Conservation (phyloP, 2,797 vertebrate species). For the Iguana delicatissima region DNA sequence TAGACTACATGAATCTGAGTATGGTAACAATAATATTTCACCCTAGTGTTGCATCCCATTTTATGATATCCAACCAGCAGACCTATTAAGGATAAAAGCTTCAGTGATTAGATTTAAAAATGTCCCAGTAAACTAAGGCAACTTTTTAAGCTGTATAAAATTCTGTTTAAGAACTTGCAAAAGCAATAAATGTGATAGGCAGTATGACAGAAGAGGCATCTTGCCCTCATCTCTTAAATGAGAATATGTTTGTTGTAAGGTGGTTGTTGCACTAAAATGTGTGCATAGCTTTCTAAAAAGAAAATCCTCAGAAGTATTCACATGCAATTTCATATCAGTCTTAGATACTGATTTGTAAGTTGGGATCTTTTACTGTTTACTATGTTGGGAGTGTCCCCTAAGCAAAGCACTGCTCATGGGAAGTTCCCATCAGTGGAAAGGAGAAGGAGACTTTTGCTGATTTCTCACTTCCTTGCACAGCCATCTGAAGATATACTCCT, state of each 20-base stretch:
- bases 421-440: neutral
- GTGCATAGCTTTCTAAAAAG: neutral
- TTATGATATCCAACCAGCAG: neutral
- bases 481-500: neutral
- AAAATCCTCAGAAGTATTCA: neutral
- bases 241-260: neutral
- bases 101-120: neutral
- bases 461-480: neutral
- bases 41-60: slow-evolving; percentile 24
- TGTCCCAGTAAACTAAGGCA: neutral
- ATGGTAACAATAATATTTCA: neutral
- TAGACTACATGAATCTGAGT: neutral
- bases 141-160: neutral
- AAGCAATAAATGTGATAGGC: neutral
- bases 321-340: neutral
- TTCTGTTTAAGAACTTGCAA: neutral
- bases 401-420: neutral
- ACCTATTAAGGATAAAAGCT: neutral
- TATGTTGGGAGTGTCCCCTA: too few species aligned
- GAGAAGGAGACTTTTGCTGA: neutral
- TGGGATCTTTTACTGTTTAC: too few species aligned
- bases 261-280: neutral
- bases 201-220: neutral
- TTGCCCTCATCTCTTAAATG: neutral
- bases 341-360: neutral